These are phyloP conservation scores for Drosophila persimilis DNA, from an alignment of 1,140 invertebrate genomes.

Conservation along the genomic window DNA sequence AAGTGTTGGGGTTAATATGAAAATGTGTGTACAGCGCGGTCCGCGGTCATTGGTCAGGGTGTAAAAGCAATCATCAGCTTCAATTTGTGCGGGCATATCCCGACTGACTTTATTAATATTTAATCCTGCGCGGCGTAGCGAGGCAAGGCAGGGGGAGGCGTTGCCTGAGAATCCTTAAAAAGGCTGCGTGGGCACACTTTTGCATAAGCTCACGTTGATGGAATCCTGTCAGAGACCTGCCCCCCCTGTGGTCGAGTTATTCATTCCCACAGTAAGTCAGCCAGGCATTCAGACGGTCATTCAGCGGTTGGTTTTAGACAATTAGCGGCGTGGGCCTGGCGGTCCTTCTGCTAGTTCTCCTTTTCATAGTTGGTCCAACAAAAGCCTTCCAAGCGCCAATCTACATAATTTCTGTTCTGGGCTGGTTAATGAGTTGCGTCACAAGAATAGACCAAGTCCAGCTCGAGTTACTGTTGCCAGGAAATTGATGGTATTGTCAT, in stretches of 20 bases:
- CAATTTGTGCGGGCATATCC: background rate
- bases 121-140: slow-evolving; percentile 16
- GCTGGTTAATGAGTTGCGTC: slow-evolving; percentile 18
- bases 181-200: slow-evolving; percentile 25
- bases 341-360: background rate
- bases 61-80: slow-evolving; percentile 16
- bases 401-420: slow-evolving; percentile 25
- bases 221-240: slow-evolving; percentile 20
- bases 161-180: slow-evolving; percentile 31
- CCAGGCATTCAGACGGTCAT: background rate
- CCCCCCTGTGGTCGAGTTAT: slow-evolving; percentile 7
- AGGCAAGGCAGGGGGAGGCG: background rate
- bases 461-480: slow-evolving; percentile 1
- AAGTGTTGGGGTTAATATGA: slow-evolving; percentile 8
- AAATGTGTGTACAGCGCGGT: background rate
- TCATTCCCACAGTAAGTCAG: too few relatives aligned
- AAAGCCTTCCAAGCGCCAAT: slow-evolving; percentile 22
- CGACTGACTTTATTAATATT: slow-evolving; percentile 32
- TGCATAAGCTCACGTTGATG: slow-evolving; percentile 50
- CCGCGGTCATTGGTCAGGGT: slow-evolving; percentile 11
- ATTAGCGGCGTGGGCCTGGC: slow-evolving; percentile 35
- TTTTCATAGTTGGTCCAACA: background rate
- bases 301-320: slow-evolving; percentile 5
- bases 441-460: slow-evolving; percentile 22
- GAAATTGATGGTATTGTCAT: slow-evolving; percentile 40